phyloP scores from a whole-genome alignment of 2,888 invertebrate species.

The Torymus tubicola region DNA sequence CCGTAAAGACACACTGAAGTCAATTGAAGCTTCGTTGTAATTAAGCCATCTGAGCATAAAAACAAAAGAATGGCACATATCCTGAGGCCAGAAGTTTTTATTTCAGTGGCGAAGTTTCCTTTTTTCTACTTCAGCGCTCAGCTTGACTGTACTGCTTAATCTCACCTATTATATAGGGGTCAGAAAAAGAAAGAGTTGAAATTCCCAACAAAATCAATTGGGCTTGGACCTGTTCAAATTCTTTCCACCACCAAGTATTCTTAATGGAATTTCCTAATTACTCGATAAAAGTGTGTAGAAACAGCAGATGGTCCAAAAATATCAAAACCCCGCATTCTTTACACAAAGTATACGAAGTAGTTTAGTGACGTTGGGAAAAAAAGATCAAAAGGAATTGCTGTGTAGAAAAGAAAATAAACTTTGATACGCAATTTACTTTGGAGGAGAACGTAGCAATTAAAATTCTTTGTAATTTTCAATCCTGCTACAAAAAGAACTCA shows the following conservation, averaged over 20 bases:
- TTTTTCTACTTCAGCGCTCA: constrained; percentile 38
- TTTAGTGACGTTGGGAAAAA: too few relatives aligned
- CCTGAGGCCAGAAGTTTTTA: constrained; percentile 8
- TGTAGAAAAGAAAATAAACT: not conserved
- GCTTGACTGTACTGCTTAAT: not conserved
- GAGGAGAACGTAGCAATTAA: too few relatives aligned
- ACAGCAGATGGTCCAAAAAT: constrained; percentile 21
- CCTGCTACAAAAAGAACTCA: too few relatives aligned
- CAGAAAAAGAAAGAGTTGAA: constrained; percentile 13
- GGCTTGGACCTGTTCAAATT: constrained; percentile 25
- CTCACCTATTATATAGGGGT: not conserved
- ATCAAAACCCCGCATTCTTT: not conserved
- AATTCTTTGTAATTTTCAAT: too few relatives aligned
- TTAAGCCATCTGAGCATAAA: constrained; percentile 49
- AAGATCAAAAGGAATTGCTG: not conserved
- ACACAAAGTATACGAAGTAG: not conserved
- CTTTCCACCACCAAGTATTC: constrained; percentile 42
- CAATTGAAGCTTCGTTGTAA: constrained; percentile 13
- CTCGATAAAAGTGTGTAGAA: constrained; percentile 3
- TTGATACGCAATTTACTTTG: too few relatives aligned
- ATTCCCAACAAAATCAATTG: constrained; percentile 50
- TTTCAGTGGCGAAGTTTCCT: constrained; percentile 1
- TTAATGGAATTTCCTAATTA: constrained; percentile 49
- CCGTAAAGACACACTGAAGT: too few relatives aligned
- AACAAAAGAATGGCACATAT: constrained; percentile 45